Evolutionary conservation across 2,797 vertebrate species (phyloP).

Genomic region (Channa striata): DNA sequence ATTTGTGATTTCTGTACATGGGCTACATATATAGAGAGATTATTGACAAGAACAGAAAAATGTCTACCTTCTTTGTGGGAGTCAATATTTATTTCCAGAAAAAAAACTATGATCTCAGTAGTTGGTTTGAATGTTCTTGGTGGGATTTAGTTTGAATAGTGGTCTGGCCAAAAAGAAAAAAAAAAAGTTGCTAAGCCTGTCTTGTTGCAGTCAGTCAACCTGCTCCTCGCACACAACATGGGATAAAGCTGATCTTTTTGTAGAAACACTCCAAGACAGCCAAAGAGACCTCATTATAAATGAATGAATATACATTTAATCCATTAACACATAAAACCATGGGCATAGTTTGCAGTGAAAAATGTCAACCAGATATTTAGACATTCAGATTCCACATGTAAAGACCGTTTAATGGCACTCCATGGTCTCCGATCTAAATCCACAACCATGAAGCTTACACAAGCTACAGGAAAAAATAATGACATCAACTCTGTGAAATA

Average conservation of each 20-base stretch:
- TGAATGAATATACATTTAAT: background rate
- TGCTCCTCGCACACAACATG: background rate
- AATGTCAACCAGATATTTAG: background rate
- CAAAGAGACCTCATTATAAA: background rate
- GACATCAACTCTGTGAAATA: conserved; percentile 3
- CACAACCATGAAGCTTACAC: background rate
- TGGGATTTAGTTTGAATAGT: too few relatives aligned
- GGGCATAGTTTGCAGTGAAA: background rate
- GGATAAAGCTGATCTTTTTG: background rate
- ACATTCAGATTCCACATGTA: background rate
- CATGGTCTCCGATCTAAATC: conserved; percentile 8
- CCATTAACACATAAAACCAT: background rate
- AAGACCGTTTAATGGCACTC: background rate
- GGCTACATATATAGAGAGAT: too few relatives aligned
- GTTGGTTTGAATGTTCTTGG: too few relatives aligned
- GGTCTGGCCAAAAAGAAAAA: too few relatives aligned
- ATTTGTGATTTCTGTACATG: too few relatives aligned
- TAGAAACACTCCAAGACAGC: background rate
- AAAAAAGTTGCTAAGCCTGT: too few relatives aligned
- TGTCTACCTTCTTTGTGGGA: too few relatives aligned
- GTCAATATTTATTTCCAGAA: too few relatives aligned
- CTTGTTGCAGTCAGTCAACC: too few relatives aligned
- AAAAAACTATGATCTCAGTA: too few relatives aligned
- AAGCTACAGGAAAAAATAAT: background rate
- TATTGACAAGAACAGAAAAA: too few relatives aligned